Conservation (phyloP, 2,113 vertebrate genomes). For the Xiphias gladius region DNA sequence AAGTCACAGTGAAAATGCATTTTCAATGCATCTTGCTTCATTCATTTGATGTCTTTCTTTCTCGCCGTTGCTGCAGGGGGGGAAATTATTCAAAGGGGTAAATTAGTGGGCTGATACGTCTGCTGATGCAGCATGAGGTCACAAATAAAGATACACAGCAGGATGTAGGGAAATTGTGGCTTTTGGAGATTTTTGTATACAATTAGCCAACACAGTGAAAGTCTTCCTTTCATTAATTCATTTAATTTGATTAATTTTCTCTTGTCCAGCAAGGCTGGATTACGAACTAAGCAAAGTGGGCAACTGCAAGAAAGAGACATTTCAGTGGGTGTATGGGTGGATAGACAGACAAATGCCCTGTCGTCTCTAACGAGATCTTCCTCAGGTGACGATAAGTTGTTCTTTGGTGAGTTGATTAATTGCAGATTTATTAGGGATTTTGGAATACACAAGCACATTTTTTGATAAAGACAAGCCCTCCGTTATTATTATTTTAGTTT, state of each 20-base stretch:
- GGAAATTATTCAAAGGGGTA: background rate
- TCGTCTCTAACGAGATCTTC: background rate
- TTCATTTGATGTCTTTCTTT: background rate
- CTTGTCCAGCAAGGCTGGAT: background rate
- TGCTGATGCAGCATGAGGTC: background rate
- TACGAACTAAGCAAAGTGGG: background rate
- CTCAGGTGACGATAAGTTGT: background rate
- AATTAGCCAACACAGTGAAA: background rate
- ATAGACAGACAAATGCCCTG: no score
- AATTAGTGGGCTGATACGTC: background rate
- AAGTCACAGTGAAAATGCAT: conserved; percentile 4
- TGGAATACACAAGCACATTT: no score
- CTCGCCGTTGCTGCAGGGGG: background rate
- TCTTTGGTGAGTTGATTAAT: background rate
- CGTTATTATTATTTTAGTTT: no score
- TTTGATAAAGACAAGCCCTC: background rate
- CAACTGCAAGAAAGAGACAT: background rate
- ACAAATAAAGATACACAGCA: background rate
- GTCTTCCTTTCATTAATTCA: background rate
- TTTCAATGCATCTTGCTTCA: background rate
- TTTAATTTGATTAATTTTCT: background rate
- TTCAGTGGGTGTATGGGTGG: background rate
- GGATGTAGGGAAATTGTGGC: background rate
- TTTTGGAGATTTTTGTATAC: background rate
- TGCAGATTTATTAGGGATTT: no score